Evolutionary conservation across 2,113 vertebrate species (phyloP), one percentile per base, ranked within the genome.

Genomic region (Sclerurus mexicanus): DNA sequence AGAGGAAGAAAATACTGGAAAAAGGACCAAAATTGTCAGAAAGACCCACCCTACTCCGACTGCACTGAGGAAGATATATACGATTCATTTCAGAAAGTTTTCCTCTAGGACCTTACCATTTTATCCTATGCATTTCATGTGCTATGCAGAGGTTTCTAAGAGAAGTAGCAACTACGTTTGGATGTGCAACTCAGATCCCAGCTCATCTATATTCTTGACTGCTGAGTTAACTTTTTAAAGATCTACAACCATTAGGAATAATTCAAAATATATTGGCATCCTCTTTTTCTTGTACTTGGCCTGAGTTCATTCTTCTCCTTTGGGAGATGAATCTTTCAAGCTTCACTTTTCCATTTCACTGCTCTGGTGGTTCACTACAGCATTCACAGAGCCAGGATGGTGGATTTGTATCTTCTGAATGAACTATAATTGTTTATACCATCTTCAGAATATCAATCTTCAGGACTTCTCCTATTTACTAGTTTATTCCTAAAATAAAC

Each of bases 401-500:
- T 94, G 71, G 55, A 87, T 91, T 68, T 95, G 58, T 35, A 87
- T 58, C 85, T 96, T 89, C 78, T 87, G 87, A 96, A 93, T 82
- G 89, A 94, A 83, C 58, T 68, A 56, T 78, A 89, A 91, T 94
- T 81, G 60, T 71, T 85, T 81, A 52, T 44, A 77, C 7, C 22
- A 52, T 76, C 67, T 93, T 96, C 78, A 80, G 89, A 89, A 94
- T 95, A 93, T 76, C 85, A 93, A 3, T 94, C 89, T 79, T 72
- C 75, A 83, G 74, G 85, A 73, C 59, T 89, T 93, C 85, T 94
- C 83, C 56, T 94, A 47, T 93, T 95, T 95, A 95, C 71, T 85
- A 83, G 75, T 80, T 90, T 90, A 89, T 87, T 93, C 85, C 59
- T 91, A 87, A 96, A 95, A 94, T 66, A 96, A 96, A 80, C 40